phyloP scores from a whole-genome alignment of 2,888 invertebrate genomes.

The Amiota minor region DNA sequence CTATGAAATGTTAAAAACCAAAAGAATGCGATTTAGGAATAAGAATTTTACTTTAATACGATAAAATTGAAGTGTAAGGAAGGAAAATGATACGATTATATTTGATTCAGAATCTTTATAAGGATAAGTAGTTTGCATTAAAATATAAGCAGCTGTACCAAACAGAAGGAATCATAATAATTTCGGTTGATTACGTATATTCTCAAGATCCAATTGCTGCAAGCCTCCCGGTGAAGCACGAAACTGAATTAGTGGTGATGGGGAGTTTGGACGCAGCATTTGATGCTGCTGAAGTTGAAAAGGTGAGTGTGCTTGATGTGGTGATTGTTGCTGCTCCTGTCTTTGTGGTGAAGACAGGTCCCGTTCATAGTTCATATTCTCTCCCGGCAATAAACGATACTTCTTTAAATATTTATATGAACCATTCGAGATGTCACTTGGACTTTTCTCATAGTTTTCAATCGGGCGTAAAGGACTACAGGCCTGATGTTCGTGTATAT shows the following conservation, averaged over 20 bases:
- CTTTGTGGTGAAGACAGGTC: background rate
- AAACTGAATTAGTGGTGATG: conserved; percentile 27
- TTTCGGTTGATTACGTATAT: conserved; percentile 69
- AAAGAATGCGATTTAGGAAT: too few species aligned
- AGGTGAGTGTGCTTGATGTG: conserved; percentile 38
- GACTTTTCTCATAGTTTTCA: conserved; percentile 59
- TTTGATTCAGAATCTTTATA: too few species aligned
- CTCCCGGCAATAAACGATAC: conserved; percentile 67
- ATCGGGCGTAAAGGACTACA: conserved; percentile 52
- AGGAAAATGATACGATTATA: too few species aligned
- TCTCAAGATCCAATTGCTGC: conserved; percentile 56
- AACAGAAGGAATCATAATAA: conserved; percentile 45
- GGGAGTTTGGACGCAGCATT: conserved; percentile 32
- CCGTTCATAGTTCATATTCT: conserved; percentile 42
- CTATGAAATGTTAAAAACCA: too few species aligned
- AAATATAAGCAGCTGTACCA: background rate
- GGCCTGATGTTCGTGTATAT: conserved; percentile 20
- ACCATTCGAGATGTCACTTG: conserved; percentile 68
- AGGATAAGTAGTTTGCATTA: too few species aligned
- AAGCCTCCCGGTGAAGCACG: conserved; percentile 41
- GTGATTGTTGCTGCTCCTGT: conserved; percentile 30
- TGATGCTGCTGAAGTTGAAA: conserved; percentile 37
- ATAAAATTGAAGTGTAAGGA: too few species aligned
- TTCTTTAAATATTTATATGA: conserved; percentile 70
- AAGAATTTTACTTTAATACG: too few species aligned